Base-by-base conservation (phyloP, 2,797 vertebrate species). In the Sebastes miniatus region DNA sequence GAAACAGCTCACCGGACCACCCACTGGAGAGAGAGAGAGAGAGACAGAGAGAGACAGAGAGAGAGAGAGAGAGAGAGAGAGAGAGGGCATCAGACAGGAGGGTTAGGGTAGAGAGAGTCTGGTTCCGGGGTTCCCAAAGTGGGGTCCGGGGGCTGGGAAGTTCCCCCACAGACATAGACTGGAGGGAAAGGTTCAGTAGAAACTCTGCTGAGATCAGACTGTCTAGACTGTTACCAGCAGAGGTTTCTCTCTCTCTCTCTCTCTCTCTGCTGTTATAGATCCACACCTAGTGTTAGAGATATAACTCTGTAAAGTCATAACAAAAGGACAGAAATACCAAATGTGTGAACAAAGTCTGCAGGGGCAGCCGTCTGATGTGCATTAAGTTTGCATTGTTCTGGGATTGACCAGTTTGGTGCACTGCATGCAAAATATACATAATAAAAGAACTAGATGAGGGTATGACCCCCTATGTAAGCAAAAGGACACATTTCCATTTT, bases 111-210 rank as follows among this genome's bases (percentile, higher is more conserved):
- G 39, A 43, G 39, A 81, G 67, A 80, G 76, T 85, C 80, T 91
- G 90, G 90, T 93, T 91, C 90, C 87, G 90, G 89, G 91, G 91
- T 88, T 93, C 90, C 90, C 85, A 81, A 87, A 90, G 81, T 81
- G 77, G 81, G 87, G 84, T 89, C 84, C 65, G 67, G 80, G 89
- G 82, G 67, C 73, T 81, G 86, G 91, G 92, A 88, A 90, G 91
- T 89, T 84, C 91, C 91, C 86, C 79, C 39, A 43, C 39, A 43
- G 39, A 43, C 39, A 39, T 68, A 83, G 65, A 78, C 66, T n/a
- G 58, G 62, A 64, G 79, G 54, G 54, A 71, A 78, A 77, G 69
- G 70, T 85, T 78, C 62, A 50, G 81, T n/a, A 65, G 70, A 86
- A 71, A 63, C 65, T 83, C 82, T 69, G 32, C 59, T 75, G 78